A percentile compares a stretch with the other conserved stretches of the same genome.
phyloP scores from a whole-genome alignment of 2,888 invertebrate species.

The Protonemura montana region DNA sequence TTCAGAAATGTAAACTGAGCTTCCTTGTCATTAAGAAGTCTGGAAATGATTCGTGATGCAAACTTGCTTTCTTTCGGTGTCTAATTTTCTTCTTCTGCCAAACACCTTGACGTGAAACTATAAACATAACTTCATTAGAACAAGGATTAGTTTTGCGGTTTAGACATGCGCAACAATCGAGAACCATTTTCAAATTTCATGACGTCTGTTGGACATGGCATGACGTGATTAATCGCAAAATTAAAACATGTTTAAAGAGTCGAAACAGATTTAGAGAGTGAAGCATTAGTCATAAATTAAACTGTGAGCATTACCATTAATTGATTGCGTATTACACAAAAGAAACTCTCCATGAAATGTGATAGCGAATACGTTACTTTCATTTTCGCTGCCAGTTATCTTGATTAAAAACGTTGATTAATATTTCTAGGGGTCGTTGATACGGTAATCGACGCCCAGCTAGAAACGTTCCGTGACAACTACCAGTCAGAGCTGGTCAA shows the following conservation, averaged over 20 bases:
- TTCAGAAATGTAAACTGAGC: no score
- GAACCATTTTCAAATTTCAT: neutral
- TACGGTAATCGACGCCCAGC: neutral
- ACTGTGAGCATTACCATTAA: slow-evolving; percentile 9
- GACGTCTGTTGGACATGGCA: slow-evolving; percentile 7
- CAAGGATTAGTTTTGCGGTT: neutral
- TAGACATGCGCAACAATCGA: neutral
- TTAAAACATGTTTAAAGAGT: neutral
- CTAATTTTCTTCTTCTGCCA: neutral
- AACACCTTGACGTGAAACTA: no score
- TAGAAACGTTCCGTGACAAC: neutral
- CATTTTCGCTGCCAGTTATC: neutral
- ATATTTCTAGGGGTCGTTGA: slow-evolving; percentile 16
- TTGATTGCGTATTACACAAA: neutral
- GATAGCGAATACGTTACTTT: neutral
- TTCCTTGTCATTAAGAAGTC: no score
- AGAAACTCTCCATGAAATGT: neutral
- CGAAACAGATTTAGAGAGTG: neutral
- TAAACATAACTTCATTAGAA: neutral
- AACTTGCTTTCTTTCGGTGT: neutral
- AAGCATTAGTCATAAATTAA: neutral
- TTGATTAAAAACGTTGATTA: neutral
- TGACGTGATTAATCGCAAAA: neutral
- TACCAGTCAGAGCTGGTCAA: slow-evolving; percentile 18
- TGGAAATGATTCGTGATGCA: neutral